Evolutionary conservation across 2,888 invertebrate species (phyloP).

Genomic region (Aphodius sticticus): DNA sequence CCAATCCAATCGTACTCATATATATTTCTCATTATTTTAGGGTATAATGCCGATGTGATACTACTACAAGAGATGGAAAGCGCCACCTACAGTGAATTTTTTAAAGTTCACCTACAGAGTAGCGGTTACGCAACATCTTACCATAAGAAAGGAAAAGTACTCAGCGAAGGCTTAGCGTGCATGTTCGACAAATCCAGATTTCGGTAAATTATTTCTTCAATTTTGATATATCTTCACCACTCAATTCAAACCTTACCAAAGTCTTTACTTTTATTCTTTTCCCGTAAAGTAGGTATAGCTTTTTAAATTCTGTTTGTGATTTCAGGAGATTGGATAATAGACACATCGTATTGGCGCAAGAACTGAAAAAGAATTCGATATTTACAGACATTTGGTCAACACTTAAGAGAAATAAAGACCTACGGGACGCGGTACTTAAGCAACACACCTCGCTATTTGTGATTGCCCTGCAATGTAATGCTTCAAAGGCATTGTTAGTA

Average conservation of each 20-base stretch:
- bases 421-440: slow-evolving; percentile 66
- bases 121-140: slow-evolving; percentile 69
- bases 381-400: slow-evolving; percentile 66
- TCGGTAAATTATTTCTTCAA: slow-evolving; percentile 58
- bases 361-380: slow-evolving; percentile 62
- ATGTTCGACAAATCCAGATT: slow-evolving; percentile 79
- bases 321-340: slow-evolving; percentile 62
- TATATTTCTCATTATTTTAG: slow-evolving; percentile 58
- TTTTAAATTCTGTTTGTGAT: slow-evolving; percentile 37
- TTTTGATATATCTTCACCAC: not conserved
- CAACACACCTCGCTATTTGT: slow-evolving; percentile 73
- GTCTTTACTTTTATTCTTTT: too few species aligned
- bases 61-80: slow-evolving; percentile 94
- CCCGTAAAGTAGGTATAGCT: too few species aligned
- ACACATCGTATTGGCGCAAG: slow-evolving; percentile 66
- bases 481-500: slow-evolving; percentile 68
- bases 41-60: slow-evolving; percentile 89
- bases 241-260: not conserved
- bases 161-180: slow-evolving; percentile 83
- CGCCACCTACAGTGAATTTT: slow-evolving; percentile 58
- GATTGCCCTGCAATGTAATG: slow-evolving; percentile 64
- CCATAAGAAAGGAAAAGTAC: slow-evolving; percentile 75
- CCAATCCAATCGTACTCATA: not conserved
- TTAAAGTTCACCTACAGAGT: slow-evolving; percentile 67
- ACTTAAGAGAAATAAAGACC: slow-evolving; percentile 65